These are phyloP conservation scores for Erpornis zantholeuca DNA, from an alignment of 2,113 vertebrate genomes.

Conservation along the genomic window DNA sequence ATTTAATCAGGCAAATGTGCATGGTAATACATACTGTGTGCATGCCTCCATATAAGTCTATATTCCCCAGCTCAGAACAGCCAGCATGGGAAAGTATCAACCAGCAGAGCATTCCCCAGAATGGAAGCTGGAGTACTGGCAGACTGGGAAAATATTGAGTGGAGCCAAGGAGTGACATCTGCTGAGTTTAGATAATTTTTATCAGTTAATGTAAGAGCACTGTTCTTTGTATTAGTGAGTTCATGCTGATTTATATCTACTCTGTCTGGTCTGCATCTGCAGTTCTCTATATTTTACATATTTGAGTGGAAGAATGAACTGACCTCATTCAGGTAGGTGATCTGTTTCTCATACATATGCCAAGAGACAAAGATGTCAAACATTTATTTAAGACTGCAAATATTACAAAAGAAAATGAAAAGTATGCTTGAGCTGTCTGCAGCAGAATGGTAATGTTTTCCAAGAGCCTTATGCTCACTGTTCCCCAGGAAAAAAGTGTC, in stretches of 20 bases:
- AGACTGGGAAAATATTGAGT: background rate
- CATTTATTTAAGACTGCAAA: background rate
- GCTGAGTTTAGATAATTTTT: background rate
- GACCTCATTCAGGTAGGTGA: background rate
- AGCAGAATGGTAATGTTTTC: background rate
- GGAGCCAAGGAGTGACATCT: background rate
- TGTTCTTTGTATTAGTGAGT: background rate
- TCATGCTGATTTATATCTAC: background rate
- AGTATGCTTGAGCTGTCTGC: background rate
- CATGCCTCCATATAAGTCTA: background rate
- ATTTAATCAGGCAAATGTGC: background rate
- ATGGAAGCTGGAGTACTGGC: background rate
- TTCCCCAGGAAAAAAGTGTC: background rate
- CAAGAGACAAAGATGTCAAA: conserved; percentile 10
- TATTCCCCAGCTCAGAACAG: background rate
- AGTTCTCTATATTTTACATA: background rate
- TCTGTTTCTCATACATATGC: background rate
- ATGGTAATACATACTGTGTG: background rate
- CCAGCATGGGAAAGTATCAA: background rate
- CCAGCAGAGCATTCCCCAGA: background rate
- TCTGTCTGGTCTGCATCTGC: background rate
- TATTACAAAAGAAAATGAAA: conserved; percentile 9
- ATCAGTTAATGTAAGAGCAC: background rate
- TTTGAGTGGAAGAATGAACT: background rate
- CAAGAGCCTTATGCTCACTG: background rate